Base-by-base conservation (phyloP, 2,888 invertebrate species). In the Leptopilina myrica region DNA sequence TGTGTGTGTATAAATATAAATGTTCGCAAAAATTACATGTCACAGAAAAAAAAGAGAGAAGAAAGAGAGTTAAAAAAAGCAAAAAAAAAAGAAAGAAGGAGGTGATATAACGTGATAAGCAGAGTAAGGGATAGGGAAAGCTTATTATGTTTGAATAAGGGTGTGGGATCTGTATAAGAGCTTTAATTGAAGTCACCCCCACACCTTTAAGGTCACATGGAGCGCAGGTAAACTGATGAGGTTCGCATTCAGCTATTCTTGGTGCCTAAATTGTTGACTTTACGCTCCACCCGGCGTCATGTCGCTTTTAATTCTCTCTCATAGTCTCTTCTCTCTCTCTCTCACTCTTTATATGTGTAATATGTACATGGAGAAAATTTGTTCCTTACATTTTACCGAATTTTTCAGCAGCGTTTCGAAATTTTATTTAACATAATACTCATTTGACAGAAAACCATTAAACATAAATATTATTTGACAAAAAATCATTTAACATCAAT, bases 91-190 rank as follows among this genome's bases (percentile, higher is more conserved):
- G 82, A 77, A 69, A 76, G 83, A 79, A 81, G 79, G 83, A 85
- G 82, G 76, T 67, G 76, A 82, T 81, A 77, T 78, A 85, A 83
- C 75, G 79, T 73, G 79, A 83, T 82, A 83, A 82, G 81, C 79
- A 64, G 80, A 82, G 75, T 33, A 20, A 64, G 75, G 82, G 81
- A 76, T 79, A 49, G 49, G 84, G 82, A 81, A 84, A 84, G 86
- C 85, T 86, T 86, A 88, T 88, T 88, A 85, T 89, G 87, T 89
- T 89, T 89, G 87, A 88, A 84, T 83, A 88, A 62, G 86, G 89
- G 89, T 85, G 89, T 88, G 88, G 87, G 84, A 84, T 82, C 82
- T 85, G 78, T 81, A 84, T 87, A 87, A 87, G 86, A 88, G 89
- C 84, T 87, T 87, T 88, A 90, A 88, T 88, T 87, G 88, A 88